Conservation (phyloP, 2,888 invertebrate genomes). For the Cephonodes hylas region DNA sequence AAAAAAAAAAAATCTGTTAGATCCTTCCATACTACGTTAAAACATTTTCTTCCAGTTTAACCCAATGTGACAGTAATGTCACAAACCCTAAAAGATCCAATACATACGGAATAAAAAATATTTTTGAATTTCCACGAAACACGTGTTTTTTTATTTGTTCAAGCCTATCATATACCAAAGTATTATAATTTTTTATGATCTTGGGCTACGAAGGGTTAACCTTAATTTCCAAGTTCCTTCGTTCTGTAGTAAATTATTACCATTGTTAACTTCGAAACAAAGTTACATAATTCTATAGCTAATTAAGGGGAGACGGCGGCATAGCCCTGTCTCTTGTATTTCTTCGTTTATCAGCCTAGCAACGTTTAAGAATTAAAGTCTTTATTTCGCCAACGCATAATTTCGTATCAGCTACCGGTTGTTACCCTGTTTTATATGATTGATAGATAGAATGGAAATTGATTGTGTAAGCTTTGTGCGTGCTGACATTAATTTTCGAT, state of each 20-base stretch:
- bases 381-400: constrained; percentile 35
- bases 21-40: too few relatives aligned
- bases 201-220: too few relatives aligned
- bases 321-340: constrained; percentile 5
- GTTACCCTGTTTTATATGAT: neutral
- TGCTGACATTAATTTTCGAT: neutral
- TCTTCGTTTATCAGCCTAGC: constrained; percentile 34
- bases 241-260: constrained; percentile 14
- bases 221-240: constrained; percentile 13
- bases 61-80: too few relatives aligned
- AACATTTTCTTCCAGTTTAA: too few relatives aligned
- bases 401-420: too few relatives aligned
- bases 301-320: constrained; percentile 8
- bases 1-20: too few relatives aligned
- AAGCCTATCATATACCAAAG: too few relatives aligned
- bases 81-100: too few relatives aligned
- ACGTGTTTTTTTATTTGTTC: too few relatives aligned
- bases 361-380: constrained; percentile 37
- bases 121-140: too few relatives aligned
- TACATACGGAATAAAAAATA: too few relatives aligned
- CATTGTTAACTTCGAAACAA: constrained; percentile 13
- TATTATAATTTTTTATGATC: too few relatives aligned
- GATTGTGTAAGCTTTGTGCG: neutral
- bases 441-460: neutral
- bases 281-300: constrained; percentile 15